phyloP scores from a whole-genome alignment of 2,113 vertebrate species.

The Antechinus stuartii region DNA sequence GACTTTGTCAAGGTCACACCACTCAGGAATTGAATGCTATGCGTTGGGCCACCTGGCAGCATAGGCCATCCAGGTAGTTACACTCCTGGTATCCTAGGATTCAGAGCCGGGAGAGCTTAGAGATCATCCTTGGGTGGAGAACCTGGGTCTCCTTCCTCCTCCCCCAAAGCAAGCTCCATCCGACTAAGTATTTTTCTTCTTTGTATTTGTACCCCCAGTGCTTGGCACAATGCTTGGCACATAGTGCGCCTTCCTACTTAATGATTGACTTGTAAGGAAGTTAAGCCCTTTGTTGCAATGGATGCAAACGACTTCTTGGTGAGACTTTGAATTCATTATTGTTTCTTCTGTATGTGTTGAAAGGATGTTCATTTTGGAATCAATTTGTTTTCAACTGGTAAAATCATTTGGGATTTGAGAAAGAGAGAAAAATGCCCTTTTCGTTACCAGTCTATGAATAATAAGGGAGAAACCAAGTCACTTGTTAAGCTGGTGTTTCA shows the following conservation, averaged over 20 bases:
- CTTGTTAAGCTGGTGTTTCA: conserved; percentile 48
- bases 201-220: neutral
- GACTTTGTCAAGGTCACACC: neutral
- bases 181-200: neutral
- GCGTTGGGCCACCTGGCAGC: neutral
- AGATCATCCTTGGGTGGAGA: neutral
- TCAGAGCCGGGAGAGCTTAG: neutral
- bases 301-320: conserved; percentile 57
- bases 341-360: conserved; percentile 61
- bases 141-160: neutral
- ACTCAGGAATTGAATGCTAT: neutral
- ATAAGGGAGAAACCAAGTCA: conserved; percentile 50
- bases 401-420: conserved; percentile 56
- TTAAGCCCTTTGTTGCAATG: neutral
- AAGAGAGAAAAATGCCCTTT: conserved; percentile 25
- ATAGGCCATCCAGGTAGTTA: neutral
- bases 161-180: neutral
- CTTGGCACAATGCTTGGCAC: neutral
- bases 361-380: conserved; percentile 51
- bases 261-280: neutral
- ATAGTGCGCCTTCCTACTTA: neutral
- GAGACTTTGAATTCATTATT: conserved; percentile 55
- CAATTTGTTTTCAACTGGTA: conserved; percentile 57
- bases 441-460: conserved; percentile 48
- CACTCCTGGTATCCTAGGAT: neutral